Evolutionary conservation across 2,888 invertebrate genomes (phyloP), one percentile per base, ranked within the genome.

Genomic region (Dasypogon diadema): DNA sequence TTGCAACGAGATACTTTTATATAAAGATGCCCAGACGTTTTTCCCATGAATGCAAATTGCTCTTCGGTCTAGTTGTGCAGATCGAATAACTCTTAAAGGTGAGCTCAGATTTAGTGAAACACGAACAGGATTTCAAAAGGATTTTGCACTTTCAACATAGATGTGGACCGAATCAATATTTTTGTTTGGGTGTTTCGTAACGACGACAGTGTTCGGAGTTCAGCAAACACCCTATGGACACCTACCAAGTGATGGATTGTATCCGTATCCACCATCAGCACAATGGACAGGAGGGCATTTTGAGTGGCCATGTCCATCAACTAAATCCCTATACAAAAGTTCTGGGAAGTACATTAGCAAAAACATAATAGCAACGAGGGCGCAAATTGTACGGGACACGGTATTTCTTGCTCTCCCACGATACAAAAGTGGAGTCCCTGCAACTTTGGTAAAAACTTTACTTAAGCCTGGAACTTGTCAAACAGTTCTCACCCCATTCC

Each of bases 351-450:
- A 88, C 81, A 85, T 88, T 3, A 83, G 88, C 48, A 89, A 88
- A 79, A 90, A 90, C 83, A 85, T 89, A 54, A 90, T 91, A 77
- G 89, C 89, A 0, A 91, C 91, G 2, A 85, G 90, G 24, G 87
- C 87, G 0, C 90, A 90, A 82, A 87, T 91, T 55, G 87, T 87
- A 81, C 87, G 87, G 46, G 89, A 90, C 72, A 86, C 87, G 26
- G 87, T 87, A 0, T 88, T 88, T 79, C 73, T 91, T 21, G 90
- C 90, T 0, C 79, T 90, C 79, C 91, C 91, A 0, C 87, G 91
- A 2, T 86, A 85, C 83, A 90, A 90, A 78, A 87, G 87, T 8
- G 92, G 92, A 1, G 89, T 92, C 0, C 88, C 92, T 0, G 90
- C 91, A 12, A 92, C 92, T 0, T 84, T 93, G 18, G 92, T 91